These are phyloP conservation scores for Sylvicola cinctus DNA, from an alignment of 2,888 invertebrate species.

Conservation along the genomic window DNA sequence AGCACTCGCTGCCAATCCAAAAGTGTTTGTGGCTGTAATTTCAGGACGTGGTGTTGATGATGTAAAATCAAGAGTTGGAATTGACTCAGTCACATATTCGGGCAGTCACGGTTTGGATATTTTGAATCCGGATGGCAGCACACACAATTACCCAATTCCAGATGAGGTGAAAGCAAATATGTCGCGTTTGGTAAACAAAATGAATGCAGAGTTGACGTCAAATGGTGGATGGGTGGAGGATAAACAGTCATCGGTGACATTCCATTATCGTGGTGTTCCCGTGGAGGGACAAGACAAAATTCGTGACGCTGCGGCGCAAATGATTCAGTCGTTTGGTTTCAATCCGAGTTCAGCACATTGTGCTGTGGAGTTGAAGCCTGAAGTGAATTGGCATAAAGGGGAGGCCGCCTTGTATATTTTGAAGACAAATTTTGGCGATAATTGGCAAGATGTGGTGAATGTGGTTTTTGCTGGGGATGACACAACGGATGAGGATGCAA, in stretches of 20 bases:
- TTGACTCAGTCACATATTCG: slow-evolving; percentile 77
- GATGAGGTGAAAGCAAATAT: slow-evolving; percentile 61
- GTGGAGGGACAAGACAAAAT: slow-evolving; percentile 40
- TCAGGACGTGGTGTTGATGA: slow-evolving; percentile 75
- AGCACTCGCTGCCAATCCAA: slow-evolving; percentile 64
- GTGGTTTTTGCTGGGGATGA: slow-evolving; percentile 83
- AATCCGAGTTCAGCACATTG: slow-evolving; percentile 61
- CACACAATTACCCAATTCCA: slow-evolving; percentile 82
- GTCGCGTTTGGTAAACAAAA: slow-evolving; percentile 52
- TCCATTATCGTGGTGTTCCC: slow-evolving; percentile 74
- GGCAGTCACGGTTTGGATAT: slow-evolving; percentile 80
- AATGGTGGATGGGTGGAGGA: slow-evolving; percentile 87
- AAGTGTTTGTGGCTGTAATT: slow-evolving; percentile 71
- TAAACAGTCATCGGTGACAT: slow-evolving; percentile 68
- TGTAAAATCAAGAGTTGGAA: slow-evolving; percentile 78
- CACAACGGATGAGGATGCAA: slow-evolving; percentile 75
- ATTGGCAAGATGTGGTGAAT: slow-evolving; percentile 77
- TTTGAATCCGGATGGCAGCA: slow-evolving; percentile 73
- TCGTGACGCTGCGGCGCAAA: slow-evolving; percentile 43
- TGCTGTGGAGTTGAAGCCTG: slow-evolving; percentile 78
- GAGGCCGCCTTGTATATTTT: slow-evolving; percentile 79
- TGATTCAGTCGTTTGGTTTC: slow-evolving; percentile 61
- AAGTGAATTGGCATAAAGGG: slow-evolving; percentile 82
- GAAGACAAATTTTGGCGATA: slow-evolving; percentile 73
- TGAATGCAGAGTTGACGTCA: slow-evolving; percentile 67